Percentiles rank a stretch among this genome's conserved stretches.
phyloP scores from a whole-genome alignment of 2,797 vertebrate species.

The Rhodeus uyekii region DNA sequence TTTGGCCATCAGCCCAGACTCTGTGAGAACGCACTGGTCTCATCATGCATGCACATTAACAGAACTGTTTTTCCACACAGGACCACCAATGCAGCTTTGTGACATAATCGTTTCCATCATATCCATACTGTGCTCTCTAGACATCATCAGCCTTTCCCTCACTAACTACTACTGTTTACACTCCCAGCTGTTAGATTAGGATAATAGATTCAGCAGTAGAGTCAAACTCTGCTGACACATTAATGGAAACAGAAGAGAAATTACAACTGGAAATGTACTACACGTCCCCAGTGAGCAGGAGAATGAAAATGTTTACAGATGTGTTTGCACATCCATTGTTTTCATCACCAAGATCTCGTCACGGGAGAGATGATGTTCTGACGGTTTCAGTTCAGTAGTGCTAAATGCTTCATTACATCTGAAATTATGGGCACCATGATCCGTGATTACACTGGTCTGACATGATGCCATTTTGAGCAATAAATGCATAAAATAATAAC shows the following conservation, averaged over 20 bases:
- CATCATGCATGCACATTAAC: constrained; percentile 5
- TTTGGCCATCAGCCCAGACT: constrained; percentile 15
- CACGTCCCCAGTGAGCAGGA: not conserved
- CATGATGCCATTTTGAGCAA: not conserved
- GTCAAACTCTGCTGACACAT: constrained; percentile 54
- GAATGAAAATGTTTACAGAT: not conserved
- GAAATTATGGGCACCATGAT: not conserved
- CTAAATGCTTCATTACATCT: not conserved
- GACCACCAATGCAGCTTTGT: constrained; percentile 18
- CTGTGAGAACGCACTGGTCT: not conserved
- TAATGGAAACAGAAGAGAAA: constrained; percentile 23
- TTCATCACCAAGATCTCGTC: constrained; percentile 2
- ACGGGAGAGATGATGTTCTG: constrained; percentile 11
- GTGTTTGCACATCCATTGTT: constrained; percentile 24
- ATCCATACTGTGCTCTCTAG: constrained; percentile 16
- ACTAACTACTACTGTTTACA: not conserved
- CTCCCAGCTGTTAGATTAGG: constrained; percentile 13
- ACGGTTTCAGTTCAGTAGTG: not conserved
- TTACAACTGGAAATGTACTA: constrained; percentile 14
- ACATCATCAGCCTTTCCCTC: not conserved
- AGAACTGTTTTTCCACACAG: constrained; percentile 8
- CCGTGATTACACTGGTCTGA: not conserved
- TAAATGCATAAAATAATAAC: not conserved
- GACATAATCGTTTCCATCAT: constrained; percentile 26
- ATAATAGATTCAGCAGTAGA: constrained; percentile 69